phyloP scores from a whole-genome alignment of 2,797 vertebrate genomes.

The Heliangelus exortis region DNA sequence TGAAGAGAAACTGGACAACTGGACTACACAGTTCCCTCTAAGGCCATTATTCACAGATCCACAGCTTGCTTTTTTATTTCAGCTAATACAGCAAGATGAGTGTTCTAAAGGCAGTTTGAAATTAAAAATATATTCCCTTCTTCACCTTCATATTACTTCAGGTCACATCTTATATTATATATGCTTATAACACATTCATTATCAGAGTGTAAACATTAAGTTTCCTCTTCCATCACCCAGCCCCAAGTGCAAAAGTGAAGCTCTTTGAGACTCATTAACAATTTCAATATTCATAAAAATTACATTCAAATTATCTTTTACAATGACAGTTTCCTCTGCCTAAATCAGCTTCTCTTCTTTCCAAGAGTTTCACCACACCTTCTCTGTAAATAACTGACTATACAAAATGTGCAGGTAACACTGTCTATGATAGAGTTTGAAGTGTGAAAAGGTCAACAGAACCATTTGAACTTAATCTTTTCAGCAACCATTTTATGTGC shows the following conservation, averaged over 20 bases:
- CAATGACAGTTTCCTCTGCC: slow-evolving; percentile 21
- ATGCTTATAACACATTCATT: background rate
- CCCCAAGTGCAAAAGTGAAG: background rate
- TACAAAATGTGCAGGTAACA: background rate
- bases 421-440: background rate
- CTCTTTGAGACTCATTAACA: background rate
- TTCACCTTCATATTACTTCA: background rate
- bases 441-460: slow-evolving; percentile 16
- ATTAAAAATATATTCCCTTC: background rate
- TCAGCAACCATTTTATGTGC: accelerated
- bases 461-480: background rate
- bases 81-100: background rate
- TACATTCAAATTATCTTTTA: slow-evolving; percentile 4
- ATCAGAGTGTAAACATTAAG: background rate
- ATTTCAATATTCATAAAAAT: background rate
- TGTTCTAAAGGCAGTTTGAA: background rate
- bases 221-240: background rate
- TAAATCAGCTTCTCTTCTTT: slow-evolving; percentile 16
- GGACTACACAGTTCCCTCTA: background rate
- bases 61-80: background rate
- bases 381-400: slow-evolving; percentile 9
- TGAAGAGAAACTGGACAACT: background rate
- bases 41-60: background rate
- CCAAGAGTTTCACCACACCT: slow-evolving; percentile 35
- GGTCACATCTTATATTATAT: background rate